Base-by-base conservation (phyloP, 2,797 vertebrate genomes). In the Sebastes diaconus region DNA sequence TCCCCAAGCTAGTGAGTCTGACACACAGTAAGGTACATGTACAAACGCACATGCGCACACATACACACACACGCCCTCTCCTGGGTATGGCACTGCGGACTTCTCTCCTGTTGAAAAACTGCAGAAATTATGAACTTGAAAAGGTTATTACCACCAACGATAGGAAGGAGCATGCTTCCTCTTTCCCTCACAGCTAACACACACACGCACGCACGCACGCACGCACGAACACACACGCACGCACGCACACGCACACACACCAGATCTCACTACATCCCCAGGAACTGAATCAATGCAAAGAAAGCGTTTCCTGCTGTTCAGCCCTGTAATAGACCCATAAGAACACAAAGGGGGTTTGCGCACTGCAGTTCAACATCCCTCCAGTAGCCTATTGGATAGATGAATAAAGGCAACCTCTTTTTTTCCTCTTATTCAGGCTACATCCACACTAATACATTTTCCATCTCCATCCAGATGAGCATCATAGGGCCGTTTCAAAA, bases 91-190 rank as follows among this genome's bases (percentile, higher is more conserved):
- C 79, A 87, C 84, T 93, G 92, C 73, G 54, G 91, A 93, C 85
- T 85, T 92, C 71, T 83, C 90, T 80, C 39, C 83, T 54, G 73
- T 82, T 86, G 85, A 88, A 85, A 79, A 84, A 71, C 74, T 71
- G 81, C 83, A 81, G 81, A 79, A 84, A 89, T 90, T 85, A 89
- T 66, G 52, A 90, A 88, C 79, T 68, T 80, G 79, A 77, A 84
- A 86, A 83, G 87, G 86, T 87, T 80, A 87, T 88, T 81, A 84
- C 59, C 76, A 27, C 60, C 80, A 84, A 87, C 85, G 91, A 90
- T 39, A 73, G 88, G 88, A 92, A 92, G 83, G 66, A 84, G 52
- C 24, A 34, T 11, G 36, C 75, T 93, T 93, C 91, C 88, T 59
- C 86, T 90, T 93, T 84, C 68, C 70, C 39, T 52, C 32, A 52